Evolutionary conservation across 1,140 invertebrate genomes (phyloP), one percentile per base, ranked within the genome.

Genomic region (Temnothorax curvispinosus): DNA sequence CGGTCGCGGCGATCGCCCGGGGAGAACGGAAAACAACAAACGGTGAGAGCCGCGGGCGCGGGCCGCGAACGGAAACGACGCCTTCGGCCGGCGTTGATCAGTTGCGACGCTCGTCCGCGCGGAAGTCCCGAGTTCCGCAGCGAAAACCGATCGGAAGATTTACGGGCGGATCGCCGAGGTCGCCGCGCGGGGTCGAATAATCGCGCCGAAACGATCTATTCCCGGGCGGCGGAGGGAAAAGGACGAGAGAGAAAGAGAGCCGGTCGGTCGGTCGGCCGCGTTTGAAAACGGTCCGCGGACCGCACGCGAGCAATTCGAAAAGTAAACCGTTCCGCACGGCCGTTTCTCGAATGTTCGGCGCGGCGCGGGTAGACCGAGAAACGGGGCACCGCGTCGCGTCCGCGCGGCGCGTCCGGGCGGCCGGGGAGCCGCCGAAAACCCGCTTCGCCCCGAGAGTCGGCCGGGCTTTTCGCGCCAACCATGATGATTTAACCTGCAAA

Each of bases 381-480:
- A 58, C 52, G 54, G n/a, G 21, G n/a, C 38, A 18, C 3, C 47
- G 44, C 9, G 21, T 5, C 21, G 78, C 65, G 65, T 18, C 4
- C 38, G 32, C 1, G 1, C 60, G 15, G 1, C 21, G 38, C 3
- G 38, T 41, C 77, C 18, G 13, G 13, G 21, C 44, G 27, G 50
- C 75, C 44, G 54, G 72, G 27, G 27, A 27, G 27, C 27, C 27
- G 27, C 27, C 27, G 27, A 27, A 27, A 27, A 27, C 27, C 27
- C 27, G 27, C 27, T 27, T 27, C 27, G 27, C 27, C 1, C 13
- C n/a, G n/a, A 11, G 35, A 77, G n/a, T 71, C 27, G 56, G 67
- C 35, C 58, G 56, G 72, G 87, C 88, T 92, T 94, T 94, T 94
- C 93, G 93, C 94, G 94, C 94, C 93, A 94, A 93, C 91, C 90